These are phyloP conservation scores for Galerucella nymphaeae DNA, from an alignment of 2,888 invertebrate genomes.

Conservation along the genomic window DNA sequence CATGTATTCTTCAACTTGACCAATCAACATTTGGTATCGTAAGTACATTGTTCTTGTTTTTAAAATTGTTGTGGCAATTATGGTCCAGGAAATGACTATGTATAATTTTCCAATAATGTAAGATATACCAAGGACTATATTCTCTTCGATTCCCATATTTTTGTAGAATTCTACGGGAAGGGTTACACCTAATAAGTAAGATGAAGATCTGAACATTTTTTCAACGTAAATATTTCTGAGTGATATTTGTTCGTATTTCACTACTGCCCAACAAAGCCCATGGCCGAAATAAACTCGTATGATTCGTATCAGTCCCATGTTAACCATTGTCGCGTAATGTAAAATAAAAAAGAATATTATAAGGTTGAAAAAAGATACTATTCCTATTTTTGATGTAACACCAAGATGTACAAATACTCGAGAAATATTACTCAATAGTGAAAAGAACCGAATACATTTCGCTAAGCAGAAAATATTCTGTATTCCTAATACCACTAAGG, in stretches of 20 bases:
- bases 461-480: conserved; percentile 5
- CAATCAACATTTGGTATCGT: conserved; percentile 62
- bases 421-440: background rate
- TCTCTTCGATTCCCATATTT: background rate
- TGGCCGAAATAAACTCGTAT: conserved; percentile 1
- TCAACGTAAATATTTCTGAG: background rate
- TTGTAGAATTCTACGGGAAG: background rate
- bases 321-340: background rate
- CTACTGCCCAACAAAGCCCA: background rate
- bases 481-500: background rate
- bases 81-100: conserved; percentile 7
- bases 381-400: background rate
- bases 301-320: background rate
- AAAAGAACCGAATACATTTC: background rate
- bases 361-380: background rate
- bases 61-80: conserved; percentile 27
- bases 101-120: conserved; percentile 19
- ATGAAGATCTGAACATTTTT: background rate
- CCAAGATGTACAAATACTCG: background rate
- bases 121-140: background rate
- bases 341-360: background rate
- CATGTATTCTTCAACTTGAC: conserved; percentile 62
- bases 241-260: background rate
- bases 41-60: conserved; percentile 49
- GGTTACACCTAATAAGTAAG: background rate